These are phyloP conservation scores for Pipistrellus kuhlii DNA, from an alignment of 2,797 vertebrate species.

Conservation along the genomic window DNA sequence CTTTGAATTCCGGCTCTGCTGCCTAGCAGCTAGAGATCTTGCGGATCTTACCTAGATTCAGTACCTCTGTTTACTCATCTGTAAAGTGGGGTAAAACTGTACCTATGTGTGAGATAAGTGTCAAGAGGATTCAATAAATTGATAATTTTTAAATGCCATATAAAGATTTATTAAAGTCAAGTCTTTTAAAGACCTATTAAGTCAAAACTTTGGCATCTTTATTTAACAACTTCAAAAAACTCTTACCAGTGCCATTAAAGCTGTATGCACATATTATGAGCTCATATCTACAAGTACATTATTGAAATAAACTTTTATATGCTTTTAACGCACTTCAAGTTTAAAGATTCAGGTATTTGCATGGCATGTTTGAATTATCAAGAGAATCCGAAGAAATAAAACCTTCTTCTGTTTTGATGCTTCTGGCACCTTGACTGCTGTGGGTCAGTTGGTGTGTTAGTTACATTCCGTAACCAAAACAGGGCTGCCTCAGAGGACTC, in stretches of 20 bases:
- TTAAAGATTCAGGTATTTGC: neutral
- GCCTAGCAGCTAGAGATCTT: neutral
- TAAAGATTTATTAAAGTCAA: conserved; percentile 24
- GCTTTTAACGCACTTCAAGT: neutral
- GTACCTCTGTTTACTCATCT: neutral
- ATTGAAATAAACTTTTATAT: neutral
- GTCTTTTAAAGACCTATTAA: neutral
- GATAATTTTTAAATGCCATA: neutral
- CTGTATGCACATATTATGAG: neutral
- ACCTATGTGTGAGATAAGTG: neutral
- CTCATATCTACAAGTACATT: neutral
- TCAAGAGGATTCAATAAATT: neutral
- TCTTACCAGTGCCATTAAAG: neutral
- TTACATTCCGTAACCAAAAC: conserved; percentile 20
- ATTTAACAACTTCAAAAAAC: neutral
- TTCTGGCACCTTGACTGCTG: neutral
- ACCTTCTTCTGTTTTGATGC: neutral
- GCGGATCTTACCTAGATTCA: neutral
- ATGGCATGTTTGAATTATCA: neutral
- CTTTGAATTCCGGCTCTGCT: neutral
- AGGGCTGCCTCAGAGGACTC: neutral
- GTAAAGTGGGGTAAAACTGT: neutral
- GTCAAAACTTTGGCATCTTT: neutral
- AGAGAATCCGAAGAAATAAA: conserved; percentile 19
- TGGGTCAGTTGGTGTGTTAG: neutral